These are phyloP conservation scores for Cosmorhoe ocellata DNA, from an alignment of 2,888 invertebrate genomes.

Conservation along the genomic window DNA sequence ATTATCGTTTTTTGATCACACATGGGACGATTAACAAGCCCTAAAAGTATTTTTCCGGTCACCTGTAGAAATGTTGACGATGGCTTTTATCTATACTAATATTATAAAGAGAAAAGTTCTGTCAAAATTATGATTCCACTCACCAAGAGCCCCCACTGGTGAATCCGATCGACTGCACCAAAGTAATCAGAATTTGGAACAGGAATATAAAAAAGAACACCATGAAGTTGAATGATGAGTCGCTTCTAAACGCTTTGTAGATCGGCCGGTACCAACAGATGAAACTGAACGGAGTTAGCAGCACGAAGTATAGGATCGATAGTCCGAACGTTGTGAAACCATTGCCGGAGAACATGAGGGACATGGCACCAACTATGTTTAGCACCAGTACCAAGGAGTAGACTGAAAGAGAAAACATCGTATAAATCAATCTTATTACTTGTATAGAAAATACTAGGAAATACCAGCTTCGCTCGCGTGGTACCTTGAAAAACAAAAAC, in stretches of 20 bases:
- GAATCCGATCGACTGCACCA: slow-evolving; percentile 95
- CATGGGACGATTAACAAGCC: too few relatives aligned
- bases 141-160: slow-evolving; percentile 93
- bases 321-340: slow-evolving; percentile 91
- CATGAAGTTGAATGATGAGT: slow-evolving; percentile 99
- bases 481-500: too few relatives aligned
- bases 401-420: slow-evolving; percentile 84
- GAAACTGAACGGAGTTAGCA: slow-evolving; percentile 98
- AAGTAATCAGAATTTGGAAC: slow-evolving; percentile 95
- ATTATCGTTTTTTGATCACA: too few relatives aligned
- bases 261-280: slow-evolving; percentile 99
- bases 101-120: too few relatives aligned
- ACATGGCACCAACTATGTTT: slow-evolving; percentile 93
- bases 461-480: too few relatives aligned
- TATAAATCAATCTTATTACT: too few relatives aligned
- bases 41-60: too few relatives aligned
- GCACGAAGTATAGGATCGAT: slow-evolving; percentile 92
- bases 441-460: too few relatives aligned
- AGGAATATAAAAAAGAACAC: slow-evolving; percentile 99
- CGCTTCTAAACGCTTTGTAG: slow-evolving; percentile 99
- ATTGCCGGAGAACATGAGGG: slow-evolving; percentile 85
- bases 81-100: too few relatives aligned
- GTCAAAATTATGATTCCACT: too few relatives aligned
- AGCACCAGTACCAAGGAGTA: slow-evolving; percentile 92
- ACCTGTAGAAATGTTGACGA: too few relatives aligned